Conservation (phyloP, 2,888 invertebrate genomes). For the Tenthredo scrophulariae region DNA sequence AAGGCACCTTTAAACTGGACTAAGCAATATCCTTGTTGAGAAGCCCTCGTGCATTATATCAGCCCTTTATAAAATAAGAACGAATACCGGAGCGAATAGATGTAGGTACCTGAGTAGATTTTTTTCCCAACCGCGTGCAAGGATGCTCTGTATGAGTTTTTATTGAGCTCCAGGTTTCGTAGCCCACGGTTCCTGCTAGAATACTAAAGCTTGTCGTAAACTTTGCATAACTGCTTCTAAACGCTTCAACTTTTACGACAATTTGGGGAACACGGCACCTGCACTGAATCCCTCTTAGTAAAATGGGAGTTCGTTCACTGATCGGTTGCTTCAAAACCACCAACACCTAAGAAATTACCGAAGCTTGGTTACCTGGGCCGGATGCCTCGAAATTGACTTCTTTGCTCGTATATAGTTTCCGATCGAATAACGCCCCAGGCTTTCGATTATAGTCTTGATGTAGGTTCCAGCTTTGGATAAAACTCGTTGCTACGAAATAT, state of each 20-base stretch:
- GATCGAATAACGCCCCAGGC: constrained; percentile 26
- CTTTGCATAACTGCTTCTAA: constrained; percentile 61
- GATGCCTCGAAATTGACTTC: constrained; percentile 41
- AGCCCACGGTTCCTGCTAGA: not conserved
- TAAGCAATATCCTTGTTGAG: constrained; percentile 8
- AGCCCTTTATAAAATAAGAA: not conserved
- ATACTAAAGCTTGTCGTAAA: constrained; percentile 63
- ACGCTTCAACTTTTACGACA: constrained; percentile 53
- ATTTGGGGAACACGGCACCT: constrained; percentile 39
- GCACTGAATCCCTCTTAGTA: constrained; percentile 32
- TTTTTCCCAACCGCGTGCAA: not conserved
- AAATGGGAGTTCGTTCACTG: constrained; percentile 5
- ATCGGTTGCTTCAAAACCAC: constrained; percentile 42
- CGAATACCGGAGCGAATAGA: not conserved
- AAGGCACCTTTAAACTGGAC: constrained; percentile 31
- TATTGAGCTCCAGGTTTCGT: constrained; percentile 7
- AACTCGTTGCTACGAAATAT: constrained; percentile 1
- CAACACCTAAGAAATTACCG: constrained; percentile 34
- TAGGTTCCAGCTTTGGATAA: constrained; percentile 19
- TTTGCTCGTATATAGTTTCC: constrained; percentile 32
- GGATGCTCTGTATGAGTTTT: constrained; percentile 20
- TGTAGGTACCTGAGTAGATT: not conserved
- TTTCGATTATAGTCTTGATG: constrained; percentile 43
- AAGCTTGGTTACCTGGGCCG: constrained; percentile 1
- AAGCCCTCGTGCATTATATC: not conserved